A percentile compares a stretch with the other conserved stretches of the same genome.
These are phyloP conservation scores for Enteromius radiatus DNA, from an alignment of 2,797 vertebrate species.

Conservation along the genomic window DNA sequence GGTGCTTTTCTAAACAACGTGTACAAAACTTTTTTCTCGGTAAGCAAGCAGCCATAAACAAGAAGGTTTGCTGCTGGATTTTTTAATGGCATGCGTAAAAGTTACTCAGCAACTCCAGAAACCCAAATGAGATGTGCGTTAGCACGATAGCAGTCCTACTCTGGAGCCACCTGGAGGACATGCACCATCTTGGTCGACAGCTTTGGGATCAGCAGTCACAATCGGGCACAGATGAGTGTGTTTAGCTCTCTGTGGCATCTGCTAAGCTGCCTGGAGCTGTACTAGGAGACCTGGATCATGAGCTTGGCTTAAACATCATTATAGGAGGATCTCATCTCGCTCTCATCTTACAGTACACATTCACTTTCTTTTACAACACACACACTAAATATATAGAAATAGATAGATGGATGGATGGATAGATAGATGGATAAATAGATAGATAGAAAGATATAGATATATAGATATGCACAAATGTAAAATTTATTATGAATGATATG, in stretches of 20 bases:
- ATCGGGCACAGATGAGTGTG: conserved; percentile 38
- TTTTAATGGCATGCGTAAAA: background rate
- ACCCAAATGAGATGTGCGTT: conserved; percentile 4
- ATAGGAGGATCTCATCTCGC: conserved; percentile 26
- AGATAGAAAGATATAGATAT: no score
- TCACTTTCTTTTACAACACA: background rate
- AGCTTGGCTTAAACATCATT: conserved; percentile 45
- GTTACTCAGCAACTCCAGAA: conserved; percentile 4
- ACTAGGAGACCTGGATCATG: conserved; percentile 38
- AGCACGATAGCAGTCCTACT: conserved; percentile 15
- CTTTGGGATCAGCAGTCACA: conserved; percentile 37
- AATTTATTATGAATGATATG: background rate
- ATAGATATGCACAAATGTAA: background rate
- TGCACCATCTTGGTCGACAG: conserved; percentile 41
- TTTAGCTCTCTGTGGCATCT: conserved; percentile 50
- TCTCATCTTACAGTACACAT: background rate
- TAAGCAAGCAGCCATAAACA: conserved; percentile 2
- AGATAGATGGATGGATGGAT: background rate
- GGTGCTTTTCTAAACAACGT: background rate
- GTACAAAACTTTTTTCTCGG: conserved; percentile 2
- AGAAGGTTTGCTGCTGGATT: conserved; percentile 1
- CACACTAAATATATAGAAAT: background rate
- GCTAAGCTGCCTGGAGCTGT: conserved; percentile 46
- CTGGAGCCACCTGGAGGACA: conserved; percentile 63
- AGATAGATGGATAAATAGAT: no score